Percentiles rank a stretch among this genome's conserved stretches.
Evolutionary conservation across 2,113 vertebrate genomes (phyloP).

Genomic region (Xenopus borealis): DNA sequence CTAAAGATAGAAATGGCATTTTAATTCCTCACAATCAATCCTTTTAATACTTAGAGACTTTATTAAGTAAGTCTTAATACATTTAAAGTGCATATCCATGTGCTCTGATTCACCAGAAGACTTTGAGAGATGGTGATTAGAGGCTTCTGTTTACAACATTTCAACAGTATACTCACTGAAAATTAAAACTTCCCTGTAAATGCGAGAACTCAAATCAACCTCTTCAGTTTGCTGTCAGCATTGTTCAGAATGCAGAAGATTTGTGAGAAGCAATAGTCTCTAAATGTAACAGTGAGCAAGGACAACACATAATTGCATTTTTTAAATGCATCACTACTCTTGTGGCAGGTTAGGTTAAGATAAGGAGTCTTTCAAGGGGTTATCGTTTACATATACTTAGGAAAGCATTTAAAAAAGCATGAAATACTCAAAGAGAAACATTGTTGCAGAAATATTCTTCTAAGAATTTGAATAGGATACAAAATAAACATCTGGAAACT

Average conservation of each 20-base stretch:
- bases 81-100: conserved; percentile 54
- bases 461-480: no score
- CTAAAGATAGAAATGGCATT: conserved; percentile 56
- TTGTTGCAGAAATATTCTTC: no score
- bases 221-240: conserved; percentile 44
- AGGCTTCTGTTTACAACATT: conserved; percentile 56
- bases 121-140: conserved; percentile 54
- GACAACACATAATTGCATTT: no score
- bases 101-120: conserved; percentile 53
- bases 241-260: neutral
- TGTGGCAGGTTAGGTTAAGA: no score
- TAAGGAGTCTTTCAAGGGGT: no score
- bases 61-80: conserved; percentile 58
- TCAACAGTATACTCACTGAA: conserved; percentile 63
- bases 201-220: conserved; percentile 51
- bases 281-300: neutral
- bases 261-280: neutral
- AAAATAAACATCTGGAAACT: no score
- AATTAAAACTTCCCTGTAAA: conserved; percentile 60
- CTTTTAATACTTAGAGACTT: conserved; percentile 50
- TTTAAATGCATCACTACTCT: no score
- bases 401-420: no score
- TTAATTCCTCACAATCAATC: conserved; percentile 56
- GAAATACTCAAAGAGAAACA: no score
- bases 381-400: no score